These are phyloP conservation scores for Incurvaria masculella DNA, from an alignment of 2,888 invertebrate species.

Conservation along the genomic window DNA sequence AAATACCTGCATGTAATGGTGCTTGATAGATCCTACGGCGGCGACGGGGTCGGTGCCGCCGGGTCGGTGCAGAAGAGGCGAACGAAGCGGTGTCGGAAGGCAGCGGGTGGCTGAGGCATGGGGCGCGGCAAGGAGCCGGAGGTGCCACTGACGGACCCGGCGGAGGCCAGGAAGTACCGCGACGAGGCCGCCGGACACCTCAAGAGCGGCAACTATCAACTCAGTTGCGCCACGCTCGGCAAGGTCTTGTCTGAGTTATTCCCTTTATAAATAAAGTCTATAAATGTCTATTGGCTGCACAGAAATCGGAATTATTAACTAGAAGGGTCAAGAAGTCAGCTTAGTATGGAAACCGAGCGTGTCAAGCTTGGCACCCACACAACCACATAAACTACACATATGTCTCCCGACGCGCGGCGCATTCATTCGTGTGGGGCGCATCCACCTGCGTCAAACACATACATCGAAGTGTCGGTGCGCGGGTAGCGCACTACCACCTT, in stretches of 20 bases:
- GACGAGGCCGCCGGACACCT: slow-evolving; percentile 77
- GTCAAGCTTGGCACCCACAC: too few species aligned
- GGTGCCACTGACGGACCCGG: slow-evolving; percentile 37
- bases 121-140: slow-evolving; percentile 44
- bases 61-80: slow-evolving; percentile 1
- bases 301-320: too few species aligned
- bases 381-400: too few species aligned
- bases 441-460: too few species aligned
- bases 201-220: slow-evolving; percentile 69
- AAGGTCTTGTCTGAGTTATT: slow-evolving; percentile 47
- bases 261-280: not conserved
- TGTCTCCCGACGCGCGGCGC: too few species aligned
- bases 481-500: too few species aligned
- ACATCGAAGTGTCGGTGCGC: too few species aligned
- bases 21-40: not conserved
- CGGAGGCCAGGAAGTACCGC: slow-evolving; percentile 65
- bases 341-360: too few species aligned
- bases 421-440: too few species aligned
- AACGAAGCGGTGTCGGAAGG: too few species aligned
- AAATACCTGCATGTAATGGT: not conserved
- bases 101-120: slow-evolving; percentile 22
- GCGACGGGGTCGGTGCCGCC: not conserved
- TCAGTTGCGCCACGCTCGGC: slow-evolving; percentile 67
- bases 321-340: too few species aligned
- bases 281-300: too few species aligned